phyloP scores from a whole-genome alignment of 2,888 invertebrate species.

The Nymphalis urticae region DNA sequence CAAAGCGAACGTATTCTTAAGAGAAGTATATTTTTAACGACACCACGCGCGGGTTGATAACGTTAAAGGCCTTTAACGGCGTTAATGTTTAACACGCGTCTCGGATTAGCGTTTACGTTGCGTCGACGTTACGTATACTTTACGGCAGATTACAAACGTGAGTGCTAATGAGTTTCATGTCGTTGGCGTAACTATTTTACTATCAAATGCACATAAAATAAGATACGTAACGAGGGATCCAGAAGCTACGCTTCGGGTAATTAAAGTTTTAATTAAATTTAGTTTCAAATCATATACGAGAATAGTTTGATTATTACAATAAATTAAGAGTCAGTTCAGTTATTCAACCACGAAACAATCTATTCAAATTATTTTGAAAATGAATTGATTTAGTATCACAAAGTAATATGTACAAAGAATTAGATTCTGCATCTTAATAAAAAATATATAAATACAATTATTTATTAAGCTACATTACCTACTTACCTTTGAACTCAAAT shows the following conservation, averaged over 20 bases:
- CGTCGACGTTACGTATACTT: conserved; percentile 41
- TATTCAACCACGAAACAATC: no score
- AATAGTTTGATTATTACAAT: no score
- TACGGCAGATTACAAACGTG: conserved; percentile 45
- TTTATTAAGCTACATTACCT: no score
- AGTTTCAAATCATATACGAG: neutral
- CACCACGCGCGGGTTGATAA: conserved; percentile 40
- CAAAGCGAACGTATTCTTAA: conserved; percentile 15
- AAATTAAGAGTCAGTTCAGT: no score
- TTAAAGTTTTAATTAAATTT: conserved; percentile 12
- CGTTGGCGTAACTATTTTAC: conserved; percentile 23
- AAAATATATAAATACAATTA: no score
- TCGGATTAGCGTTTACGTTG: conserved; percentile 37
- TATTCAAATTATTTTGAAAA: no score
- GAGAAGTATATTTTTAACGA: conserved; percentile 39
- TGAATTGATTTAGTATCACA: no score
- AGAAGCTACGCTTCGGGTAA: conserved; percentile 9
- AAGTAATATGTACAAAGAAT: no score
- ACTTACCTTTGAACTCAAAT: no score
- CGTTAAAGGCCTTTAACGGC: conserved; percentile 39
- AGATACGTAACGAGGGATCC: conserved; percentile 17
- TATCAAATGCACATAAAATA: conserved; percentile 20
- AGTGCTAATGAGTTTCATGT: conserved; percentile 47
- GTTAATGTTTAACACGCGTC: conserved; percentile 40
- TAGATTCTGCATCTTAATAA: no score